A percentile compares a stretch with the other conserved stretches of the same genome.
These are phyloP conservation scores for Xiphophorus hellerii DNA, from an alignment of 2,113 vertebrate species.

Conservation along the genomic window DNA sequence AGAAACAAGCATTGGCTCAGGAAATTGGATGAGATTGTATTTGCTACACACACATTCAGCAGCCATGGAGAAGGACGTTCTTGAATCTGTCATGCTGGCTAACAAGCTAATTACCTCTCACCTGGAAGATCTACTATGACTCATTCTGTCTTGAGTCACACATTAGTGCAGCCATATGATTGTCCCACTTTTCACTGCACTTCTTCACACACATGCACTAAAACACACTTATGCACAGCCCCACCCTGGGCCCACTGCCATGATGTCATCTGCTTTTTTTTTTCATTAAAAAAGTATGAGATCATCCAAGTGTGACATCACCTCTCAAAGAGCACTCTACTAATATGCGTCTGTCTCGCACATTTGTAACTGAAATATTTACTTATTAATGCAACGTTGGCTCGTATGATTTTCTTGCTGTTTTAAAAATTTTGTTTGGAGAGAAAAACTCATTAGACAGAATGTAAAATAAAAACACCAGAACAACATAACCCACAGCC, in stretches of 20 bases:
- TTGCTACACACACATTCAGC: conserved; percentile 43
- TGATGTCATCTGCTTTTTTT: conserved; percentile 69
- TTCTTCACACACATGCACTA: conserved; percentile 3
- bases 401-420: background rate
- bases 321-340: conserved; percentile 11
- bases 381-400: background rate
- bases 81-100: conserved; percentile 30
- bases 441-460: background rate
- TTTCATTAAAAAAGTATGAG: conserved; percentile 63
- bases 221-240: conserved; percentile 28
- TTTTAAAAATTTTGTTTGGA: background rate
- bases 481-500: background rate
- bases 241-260: conserved; percentile 39
- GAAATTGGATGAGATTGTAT: conserved; percentile 29
- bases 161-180: conserved; percentile 4
- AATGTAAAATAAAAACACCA: background rate
- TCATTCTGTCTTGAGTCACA: conserved; percentile 47
- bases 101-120: conserved; percentile 56
- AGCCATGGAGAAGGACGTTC: conserved; percentile 21
- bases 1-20: conserved; percentile 2
- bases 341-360: conserved; percentile 8
- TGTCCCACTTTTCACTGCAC: background rate
- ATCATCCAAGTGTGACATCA: conserved; percentile 68
- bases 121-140: conserved; percentile 57
- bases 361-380: background rate